A percentile compares a stretch with the other conserved stretches of the same genome.
These are phyloP conservation scores for Syngnathus acus DNA, from an alignment of 2,797 vertebrate species.

Conservation along the genomic window DNA sequence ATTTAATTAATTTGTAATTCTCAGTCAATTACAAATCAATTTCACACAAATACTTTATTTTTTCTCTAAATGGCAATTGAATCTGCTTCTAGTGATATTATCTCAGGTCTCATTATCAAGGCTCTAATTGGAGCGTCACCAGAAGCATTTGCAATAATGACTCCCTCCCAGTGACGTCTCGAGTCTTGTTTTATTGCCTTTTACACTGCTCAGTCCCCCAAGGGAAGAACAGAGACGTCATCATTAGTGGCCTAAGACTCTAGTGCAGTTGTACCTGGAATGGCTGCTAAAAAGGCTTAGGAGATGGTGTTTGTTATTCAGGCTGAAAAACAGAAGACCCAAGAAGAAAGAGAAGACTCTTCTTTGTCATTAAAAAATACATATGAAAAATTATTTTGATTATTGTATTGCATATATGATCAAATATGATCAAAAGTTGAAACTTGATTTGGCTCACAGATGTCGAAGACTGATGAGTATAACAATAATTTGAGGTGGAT, in stretches of 20 bases:
- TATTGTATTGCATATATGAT: not conserved
- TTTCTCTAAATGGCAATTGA: not conserved
- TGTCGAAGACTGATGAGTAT: no score
- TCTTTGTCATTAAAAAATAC: no score
- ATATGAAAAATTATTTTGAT: not conserved
- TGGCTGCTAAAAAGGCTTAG: constrained; percentile 32
- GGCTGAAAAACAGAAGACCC: not conserved
- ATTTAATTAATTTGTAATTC: constrained; percentile 2
- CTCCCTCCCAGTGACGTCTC: not conserved
- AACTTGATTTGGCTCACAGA: no score
- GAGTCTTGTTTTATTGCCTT: constrained; percentile 35
- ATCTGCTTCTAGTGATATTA: constrained; percentile 5
- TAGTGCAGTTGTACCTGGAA: not conserved
- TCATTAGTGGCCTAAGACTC: constrained; percentile 55
- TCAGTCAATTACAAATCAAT: constrained; percentile 8
- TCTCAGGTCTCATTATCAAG: constrained; percentile 1
- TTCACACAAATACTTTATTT: not conserved
- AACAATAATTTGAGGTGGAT: no score
- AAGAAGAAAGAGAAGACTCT: not conserved
- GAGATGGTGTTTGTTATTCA: not conserved
- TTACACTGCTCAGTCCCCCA: constrained; percentile 30
- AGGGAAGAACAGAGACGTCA: constrained; percentile 50
- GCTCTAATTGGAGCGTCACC: constrained; percentile 15
- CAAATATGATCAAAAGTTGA: no score
- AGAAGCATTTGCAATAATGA: constrained; percentile 27